phyloP scores from a whole-genome alignment of 2,888 invertebrate species.

The Dexiosoma caninum region DNA sequence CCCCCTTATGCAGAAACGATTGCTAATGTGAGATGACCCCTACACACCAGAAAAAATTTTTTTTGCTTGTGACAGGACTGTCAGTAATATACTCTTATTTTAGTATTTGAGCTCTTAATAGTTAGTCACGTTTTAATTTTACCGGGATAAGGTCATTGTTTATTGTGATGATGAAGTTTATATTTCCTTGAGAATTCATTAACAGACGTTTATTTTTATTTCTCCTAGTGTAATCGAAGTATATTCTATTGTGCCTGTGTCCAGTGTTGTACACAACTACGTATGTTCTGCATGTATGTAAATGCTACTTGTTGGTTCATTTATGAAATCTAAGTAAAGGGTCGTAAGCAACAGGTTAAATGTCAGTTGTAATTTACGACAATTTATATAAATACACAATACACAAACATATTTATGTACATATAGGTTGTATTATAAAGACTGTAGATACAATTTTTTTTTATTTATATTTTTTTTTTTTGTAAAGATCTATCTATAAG shows the following conservation, averaged over 20 bases:
- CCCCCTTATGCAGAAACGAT: no score
- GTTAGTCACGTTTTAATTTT: slow-evolving; percentile 41
- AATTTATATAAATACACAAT: no score
- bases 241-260: neutral
- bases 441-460: no score
- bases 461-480: no score
- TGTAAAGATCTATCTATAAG: no score
- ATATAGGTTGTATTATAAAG: no score
- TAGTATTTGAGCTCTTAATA: neutral
- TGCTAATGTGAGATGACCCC: no score
- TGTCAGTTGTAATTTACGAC: slow-evolving; percentile 25
- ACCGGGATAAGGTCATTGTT: slow-evolving; percentile 61
- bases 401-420: no score
- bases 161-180: neutral
- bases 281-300: slow-evolving; percentile 3
- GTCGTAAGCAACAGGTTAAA: slow-evolving; percentile 50
- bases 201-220: slow-evolving; percentile 24
- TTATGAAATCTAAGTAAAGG: neutral
- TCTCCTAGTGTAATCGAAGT: neutral
- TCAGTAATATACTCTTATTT: neutral
- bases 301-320: neutral
- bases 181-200: slow-evolving; percentile 54
- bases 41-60: no score
- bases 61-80: no score
- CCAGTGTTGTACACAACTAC: neutral